These are phyloP conservation scores for Neoascia interrupta DNA, from an alignment of 2,888 invertebrate species.

Conservation along the genomic window DNA sequence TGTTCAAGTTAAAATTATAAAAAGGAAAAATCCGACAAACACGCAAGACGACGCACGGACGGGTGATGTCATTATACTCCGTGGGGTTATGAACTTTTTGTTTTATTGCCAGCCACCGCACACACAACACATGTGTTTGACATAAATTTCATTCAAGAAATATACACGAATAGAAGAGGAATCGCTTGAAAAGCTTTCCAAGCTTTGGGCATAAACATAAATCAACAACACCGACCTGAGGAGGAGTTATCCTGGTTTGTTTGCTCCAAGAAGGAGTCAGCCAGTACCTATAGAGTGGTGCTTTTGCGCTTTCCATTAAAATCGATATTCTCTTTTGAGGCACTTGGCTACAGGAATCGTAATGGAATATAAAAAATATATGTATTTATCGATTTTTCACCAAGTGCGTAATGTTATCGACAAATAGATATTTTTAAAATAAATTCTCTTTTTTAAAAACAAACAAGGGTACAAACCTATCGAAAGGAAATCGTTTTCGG, in stretches of 20 bases:
- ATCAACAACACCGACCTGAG: too few species aligned
- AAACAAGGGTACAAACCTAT: too few species aligned
- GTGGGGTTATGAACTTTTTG: constrained; percentile 64
- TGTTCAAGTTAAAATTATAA: too few species aligned
- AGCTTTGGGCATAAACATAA: constrained; percentile 38
- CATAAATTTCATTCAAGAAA: constrained; percentile 56
- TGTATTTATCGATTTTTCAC: too few species aligned
- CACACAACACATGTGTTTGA: constrained; percentile 38
- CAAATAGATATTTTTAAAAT: too few species aligned
- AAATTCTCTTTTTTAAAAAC: too few species aligned
- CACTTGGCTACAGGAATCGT: constrained; percentile 42
- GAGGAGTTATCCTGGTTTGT: constrained; percentile 51
- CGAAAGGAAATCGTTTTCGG: too few species aligned
- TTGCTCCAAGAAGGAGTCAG: not conserved
- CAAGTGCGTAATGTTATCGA: too few species aligned
- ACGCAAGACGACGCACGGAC: too few species aligned
- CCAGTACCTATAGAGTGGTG: too few species aligned
- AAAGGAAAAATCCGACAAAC: too few species aligned
- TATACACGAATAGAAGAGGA: not conserved
- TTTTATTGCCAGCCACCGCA: constrained; percentile 55
- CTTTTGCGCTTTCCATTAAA: constrained; percentile 45
- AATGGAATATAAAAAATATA: too few species aligned
- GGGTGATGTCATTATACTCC: constrained; percentile 62
- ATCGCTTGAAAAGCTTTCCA: constrained; percentile 38
- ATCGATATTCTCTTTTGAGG: constrained; percentile 55